Evolutionary conservation across 2,797 vertebrate species (phyloP).

Genomic region (Oophaga sylvatica): DNA sequence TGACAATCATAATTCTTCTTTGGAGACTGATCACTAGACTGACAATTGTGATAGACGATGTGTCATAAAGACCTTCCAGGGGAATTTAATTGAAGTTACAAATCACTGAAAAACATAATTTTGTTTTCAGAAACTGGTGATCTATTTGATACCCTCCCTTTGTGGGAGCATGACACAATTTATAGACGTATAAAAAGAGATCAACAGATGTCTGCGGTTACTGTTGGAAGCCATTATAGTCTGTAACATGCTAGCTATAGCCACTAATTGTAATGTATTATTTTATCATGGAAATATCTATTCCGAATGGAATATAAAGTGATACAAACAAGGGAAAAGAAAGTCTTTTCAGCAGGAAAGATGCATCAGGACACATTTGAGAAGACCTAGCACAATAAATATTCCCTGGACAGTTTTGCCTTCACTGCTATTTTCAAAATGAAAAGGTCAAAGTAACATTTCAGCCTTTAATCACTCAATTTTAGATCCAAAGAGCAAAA

Average conservation of each 20-base stretch:
- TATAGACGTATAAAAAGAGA: slow-evolving; percentile 33
- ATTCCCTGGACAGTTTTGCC: slow-evolving; percentile 58
- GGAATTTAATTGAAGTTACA: slow-evolving; percentile 59
- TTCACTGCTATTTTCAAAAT: slow-evolving; percentile 58
- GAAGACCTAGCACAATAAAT: slow-evolving; percentile 52
- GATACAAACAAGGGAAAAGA: slow-evolving; percentile 31
- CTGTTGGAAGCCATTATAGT: slow-evolving; percentile 28
- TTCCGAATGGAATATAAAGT: slow-evolving; percentile 46
- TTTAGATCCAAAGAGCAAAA: slow-evolving; percentile 52
- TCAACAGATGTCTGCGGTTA: slow-evolving; percentile 47
- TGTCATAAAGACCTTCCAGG: slow-evolving; percentile 54
- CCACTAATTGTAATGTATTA: slow-evolving; percentile 48
- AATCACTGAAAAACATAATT: slow-evolving; percentile 58
- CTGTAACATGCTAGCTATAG: slow-evolving; percentile 21
- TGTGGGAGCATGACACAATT: slow-evolving; percentile 38
- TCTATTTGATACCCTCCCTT: slow-evolving; percentile 41
- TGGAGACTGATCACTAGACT: slow-evolving; percentile 42
- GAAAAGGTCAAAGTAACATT: slow-evolving; percentile 63
- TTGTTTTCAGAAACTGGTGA: slow-evolving; percentile 51
- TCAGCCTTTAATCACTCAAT: slow-evolving; percentile 60
- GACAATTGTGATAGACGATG: slow-evolving; percentile 41
- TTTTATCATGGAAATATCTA: slow-evolving; percentile 27
- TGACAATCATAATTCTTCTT: slow-evolving; percentile 45
- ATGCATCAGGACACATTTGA: slow-evolving; percentile 36
- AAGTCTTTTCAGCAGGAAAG: slow-evolving; percentile 30